These are phyloP conservation scores for Enteromius anoplus DNA, from an alignment of 2,797 vertebrate genomes.

Conservation along the genomic window DNA sequence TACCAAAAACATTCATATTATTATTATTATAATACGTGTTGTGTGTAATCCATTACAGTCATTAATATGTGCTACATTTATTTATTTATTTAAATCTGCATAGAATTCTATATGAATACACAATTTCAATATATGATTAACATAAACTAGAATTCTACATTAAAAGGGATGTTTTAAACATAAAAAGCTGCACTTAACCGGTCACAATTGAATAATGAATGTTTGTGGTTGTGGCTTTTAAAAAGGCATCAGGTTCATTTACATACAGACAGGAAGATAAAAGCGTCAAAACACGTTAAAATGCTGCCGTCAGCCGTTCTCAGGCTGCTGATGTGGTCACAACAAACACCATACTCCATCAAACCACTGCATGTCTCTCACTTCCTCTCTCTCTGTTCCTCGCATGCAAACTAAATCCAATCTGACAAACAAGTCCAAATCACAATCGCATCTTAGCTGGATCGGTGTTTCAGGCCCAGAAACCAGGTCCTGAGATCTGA, in stretches of 20 bases:
- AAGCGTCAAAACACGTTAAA: neutral
- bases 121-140: too few species aligned
- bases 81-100: too few species aligned
- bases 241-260: neutral
- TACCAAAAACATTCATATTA: too few species aligned
- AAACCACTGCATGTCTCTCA: neutral
- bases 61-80: too few species aligned
- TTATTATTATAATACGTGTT: too few species aligned
- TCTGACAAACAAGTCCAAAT: neutral
- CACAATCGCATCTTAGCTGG: neutral
- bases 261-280: neutral
- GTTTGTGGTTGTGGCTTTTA: neutral
- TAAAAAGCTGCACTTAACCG: neutral
- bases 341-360: neutral
- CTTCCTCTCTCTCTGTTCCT: neutral
- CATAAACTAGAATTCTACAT: too few species aligned
- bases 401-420: neutral
- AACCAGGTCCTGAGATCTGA: neutral
- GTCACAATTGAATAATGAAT: neutral
- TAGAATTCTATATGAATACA: too few species aligned
- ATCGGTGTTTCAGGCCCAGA: neutral
- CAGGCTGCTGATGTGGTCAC: neutral
- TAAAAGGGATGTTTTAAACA: too few species aligned
- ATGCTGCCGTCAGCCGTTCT: neutral
- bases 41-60: too few species aligned